A percentile compares a stretch with the other conserved stretches of the same genome.
Conservation (phyloP, 2,113 vertebrate species). For the Myodes glareolus region DNA sequence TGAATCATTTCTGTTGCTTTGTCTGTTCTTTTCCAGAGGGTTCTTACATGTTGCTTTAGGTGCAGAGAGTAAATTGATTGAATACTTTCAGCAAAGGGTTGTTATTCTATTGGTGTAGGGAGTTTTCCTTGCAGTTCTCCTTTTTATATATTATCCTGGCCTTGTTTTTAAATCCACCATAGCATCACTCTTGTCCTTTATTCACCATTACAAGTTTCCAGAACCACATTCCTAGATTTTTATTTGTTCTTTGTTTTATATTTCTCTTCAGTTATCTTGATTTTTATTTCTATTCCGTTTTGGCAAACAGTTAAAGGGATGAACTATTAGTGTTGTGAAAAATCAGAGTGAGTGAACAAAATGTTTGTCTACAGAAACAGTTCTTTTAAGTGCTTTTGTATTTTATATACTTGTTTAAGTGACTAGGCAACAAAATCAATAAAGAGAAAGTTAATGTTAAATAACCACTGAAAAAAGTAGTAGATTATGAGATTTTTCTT, state of each 20-base stretch:
- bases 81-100: background rate
- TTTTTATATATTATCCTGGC: conserved; percentile 7
- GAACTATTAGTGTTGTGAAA: conserved; percentile 41
- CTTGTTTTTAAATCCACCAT: background rate
- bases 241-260: conserved; percentile 44
- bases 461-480: background rate
- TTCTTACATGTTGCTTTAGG: conserved; percentile 38
- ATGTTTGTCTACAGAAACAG: background rate
- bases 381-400: conserved; percentile 18
- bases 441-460: conserved; percentile 50
- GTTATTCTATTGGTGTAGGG: background rate
- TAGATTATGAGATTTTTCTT: conserved; percentile 43
- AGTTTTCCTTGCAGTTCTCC: background rate
- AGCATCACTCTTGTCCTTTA: background rate
- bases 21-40: conserved; percentile 49
- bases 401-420: conserved; percentile 42
- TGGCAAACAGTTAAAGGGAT: conserved; percentile 42
- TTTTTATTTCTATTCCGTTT: conserved; percentile 33
- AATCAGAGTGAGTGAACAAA: conserved; percentile 8
- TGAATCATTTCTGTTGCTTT: conserved; percentile 18
- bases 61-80: background rate
- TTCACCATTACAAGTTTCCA: background rate
- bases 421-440: conserved; percentile 30
- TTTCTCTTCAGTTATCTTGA: background rate
- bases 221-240: conserved; percentile 33